Evolutionary conservation across 2,113 vertebrate genomes (phyloP).

Genomic region (Himantopus leucocephalus): DNA sequence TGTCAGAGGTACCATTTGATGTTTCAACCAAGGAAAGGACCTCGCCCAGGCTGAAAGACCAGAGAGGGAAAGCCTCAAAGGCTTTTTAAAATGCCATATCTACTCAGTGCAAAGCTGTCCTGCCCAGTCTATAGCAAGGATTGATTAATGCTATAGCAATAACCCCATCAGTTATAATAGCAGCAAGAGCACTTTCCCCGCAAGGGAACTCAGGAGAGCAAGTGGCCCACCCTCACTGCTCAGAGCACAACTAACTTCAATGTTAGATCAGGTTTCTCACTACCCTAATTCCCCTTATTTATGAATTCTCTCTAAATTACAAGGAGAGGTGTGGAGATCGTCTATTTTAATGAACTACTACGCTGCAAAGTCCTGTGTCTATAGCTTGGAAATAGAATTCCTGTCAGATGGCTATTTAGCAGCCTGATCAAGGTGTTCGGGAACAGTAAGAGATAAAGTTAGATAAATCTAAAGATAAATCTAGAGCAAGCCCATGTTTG

Average conservation of each 20-base stretch:
- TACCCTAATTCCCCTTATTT: neutral
- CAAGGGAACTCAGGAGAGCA: neutral
- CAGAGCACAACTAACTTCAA: neutral
- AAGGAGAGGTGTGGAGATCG: neutral
- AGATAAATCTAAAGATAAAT: neutral
- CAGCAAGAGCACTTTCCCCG: neutral
- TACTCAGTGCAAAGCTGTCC: neutral
- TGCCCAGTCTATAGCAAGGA: neutral
- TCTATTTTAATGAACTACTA: neutral
- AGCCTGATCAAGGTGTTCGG: neutral
- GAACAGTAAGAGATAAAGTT: neutral
- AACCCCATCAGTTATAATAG: neutral
- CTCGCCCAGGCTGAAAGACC: neutral
- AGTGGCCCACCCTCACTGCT: neutral
- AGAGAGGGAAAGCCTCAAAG: neutral
- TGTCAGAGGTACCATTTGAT: neutral
- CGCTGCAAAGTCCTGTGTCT: neutral
- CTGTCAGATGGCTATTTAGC: neutral
- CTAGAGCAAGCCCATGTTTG: neutral
- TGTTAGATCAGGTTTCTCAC: neutral
- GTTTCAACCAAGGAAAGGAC: neutral
- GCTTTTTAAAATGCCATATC: neutral
- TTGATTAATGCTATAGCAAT: neutral
- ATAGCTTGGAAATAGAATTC: neutral
- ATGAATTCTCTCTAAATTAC: neutral